A percentile compares a stretch with the other conserved stretches of the same genome.
These are phyloP conservation scores for Leptobrachium ailaonicum DNA, from an alignment of 2,113 vertebrate species.

Conservation along the genomic window DNA sequence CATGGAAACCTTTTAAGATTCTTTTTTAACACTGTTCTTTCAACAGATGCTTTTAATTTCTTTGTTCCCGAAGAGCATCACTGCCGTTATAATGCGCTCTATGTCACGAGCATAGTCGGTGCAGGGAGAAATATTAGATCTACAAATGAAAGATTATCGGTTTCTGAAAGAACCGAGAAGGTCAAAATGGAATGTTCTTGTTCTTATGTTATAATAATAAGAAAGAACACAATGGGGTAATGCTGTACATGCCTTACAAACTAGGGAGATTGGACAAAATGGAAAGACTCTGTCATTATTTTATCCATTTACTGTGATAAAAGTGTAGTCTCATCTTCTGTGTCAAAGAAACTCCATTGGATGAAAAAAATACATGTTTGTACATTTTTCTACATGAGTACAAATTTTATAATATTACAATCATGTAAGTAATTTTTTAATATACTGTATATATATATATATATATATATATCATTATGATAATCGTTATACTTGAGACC, in stretches of 20 bases:
- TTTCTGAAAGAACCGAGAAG: slow-evolving; percentile 23
- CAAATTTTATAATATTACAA: too few species aligned
- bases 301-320: too few species aligned
- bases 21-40: slow-evolving; percentile 33
- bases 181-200: slow-evolving; percentile 18
- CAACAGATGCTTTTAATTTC: slow-evolving; percentile 35
- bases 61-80: slow-evolving; percentile 12
- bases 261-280: neutral
- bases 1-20: slow-evolving; percentile 28
- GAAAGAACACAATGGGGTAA: neutral
- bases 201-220: slow-evolving; percentile 39
- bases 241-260: slow-evolving; percentile 6
- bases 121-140: slow-evolving; percentile 18
- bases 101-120: slow-evolving; percentile 18
- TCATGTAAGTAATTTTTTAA: too few species aligned
- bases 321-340: too few species aligned
- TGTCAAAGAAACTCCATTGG: too few species aligned
- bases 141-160: slow-evolving; percentile 36
- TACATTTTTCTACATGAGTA: too few species aligned
- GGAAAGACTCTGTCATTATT: slow-evolving; percentile 18
- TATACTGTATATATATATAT: too few species aligned
- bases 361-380: too few species aligned
- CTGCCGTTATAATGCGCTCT: neutral
- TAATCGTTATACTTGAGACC: too few species aligned
- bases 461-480: too few species aligned